A percentile compares a stretch with the other conserved stretches of the same genome.
These are phyloP conservation scores for Heliconius erato DNA, from an alignment of 2,888 invertebrate species.

Conservation along the genomic window DNA sequence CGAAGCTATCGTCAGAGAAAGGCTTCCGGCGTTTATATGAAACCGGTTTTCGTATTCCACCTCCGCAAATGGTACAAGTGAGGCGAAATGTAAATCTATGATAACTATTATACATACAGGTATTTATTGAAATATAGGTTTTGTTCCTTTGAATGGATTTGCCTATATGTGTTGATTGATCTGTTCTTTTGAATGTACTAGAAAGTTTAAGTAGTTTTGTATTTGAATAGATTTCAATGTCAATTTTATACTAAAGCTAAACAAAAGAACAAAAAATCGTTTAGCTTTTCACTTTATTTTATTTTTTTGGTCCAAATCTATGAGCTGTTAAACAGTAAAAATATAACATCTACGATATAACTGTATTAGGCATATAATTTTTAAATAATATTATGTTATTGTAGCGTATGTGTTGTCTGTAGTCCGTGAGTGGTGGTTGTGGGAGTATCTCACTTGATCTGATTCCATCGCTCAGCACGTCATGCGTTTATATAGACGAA, in stretches of 20 bases:
- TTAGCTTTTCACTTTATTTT: neutral
- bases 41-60: constrained; percentile 63
- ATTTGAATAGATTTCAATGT: neutral
- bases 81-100: constrained; percentile 34
- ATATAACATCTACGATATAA: too few species aligned
- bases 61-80: constrained; percentile 48
- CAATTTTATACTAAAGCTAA: neutral
- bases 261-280: too few species aligned
- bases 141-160: neutral
- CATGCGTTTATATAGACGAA: neutral
- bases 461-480: neutral
- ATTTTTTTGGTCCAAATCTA: too few species aligned
- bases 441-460: neutral
- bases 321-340: too few species aligned
- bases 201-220: neutral
- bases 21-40: constrained; percentile 73
- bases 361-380: too few species aligned
- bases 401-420: neutral
- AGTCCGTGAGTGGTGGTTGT: neutral
- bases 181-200: neutral
- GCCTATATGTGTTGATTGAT: neutral
- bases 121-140: neutral
- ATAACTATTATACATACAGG: neutral
- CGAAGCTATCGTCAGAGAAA: constrained; percentile 66
- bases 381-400: too few species aligned